Percentiles rank a stretch among this genome's conserved stretches.
Evolutionary conservation across 2,113 vertebrate genomes (phyloP).

Genomic region (Australoheros scitulus): DNA sequence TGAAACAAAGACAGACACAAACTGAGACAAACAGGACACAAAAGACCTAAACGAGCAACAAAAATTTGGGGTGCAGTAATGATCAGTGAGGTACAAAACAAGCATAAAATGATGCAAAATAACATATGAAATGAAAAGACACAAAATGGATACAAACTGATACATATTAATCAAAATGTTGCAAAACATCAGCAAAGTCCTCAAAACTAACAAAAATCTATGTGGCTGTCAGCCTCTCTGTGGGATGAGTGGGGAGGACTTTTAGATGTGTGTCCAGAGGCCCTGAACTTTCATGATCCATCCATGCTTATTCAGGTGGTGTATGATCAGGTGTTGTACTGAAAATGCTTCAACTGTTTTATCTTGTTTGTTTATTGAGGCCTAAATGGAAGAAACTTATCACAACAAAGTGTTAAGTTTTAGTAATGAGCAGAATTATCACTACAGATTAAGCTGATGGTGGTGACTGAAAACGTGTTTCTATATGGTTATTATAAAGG

Average conservation of each 20-base stretch:
- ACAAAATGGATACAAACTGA: background rate
- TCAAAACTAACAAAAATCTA: background rate
- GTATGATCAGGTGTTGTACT: background rate
- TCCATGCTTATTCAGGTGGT: background rate
- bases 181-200: background rate
- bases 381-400: background rate
- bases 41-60: background rate
- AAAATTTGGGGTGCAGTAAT: background rate
- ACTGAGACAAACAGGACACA: background rate
- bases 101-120: background rate
- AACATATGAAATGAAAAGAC: background rate
- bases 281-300: background rate
- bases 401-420: background rate
- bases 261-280: background rate
- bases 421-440: background rate
- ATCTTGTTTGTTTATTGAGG: rapidly evolving
- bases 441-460: background rate
- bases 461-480: background rate
- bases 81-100: background rate
- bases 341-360: background rate
- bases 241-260: background rate
- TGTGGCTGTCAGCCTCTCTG: background rate
- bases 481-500: background rate
- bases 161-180: background rate
- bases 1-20: background rate